A percentile compares a stretch with the other conserved stretches of the same genome.
Conservation (phyloP, 2,113 vertebrate species). For the Sula dactylatra region DNA sequence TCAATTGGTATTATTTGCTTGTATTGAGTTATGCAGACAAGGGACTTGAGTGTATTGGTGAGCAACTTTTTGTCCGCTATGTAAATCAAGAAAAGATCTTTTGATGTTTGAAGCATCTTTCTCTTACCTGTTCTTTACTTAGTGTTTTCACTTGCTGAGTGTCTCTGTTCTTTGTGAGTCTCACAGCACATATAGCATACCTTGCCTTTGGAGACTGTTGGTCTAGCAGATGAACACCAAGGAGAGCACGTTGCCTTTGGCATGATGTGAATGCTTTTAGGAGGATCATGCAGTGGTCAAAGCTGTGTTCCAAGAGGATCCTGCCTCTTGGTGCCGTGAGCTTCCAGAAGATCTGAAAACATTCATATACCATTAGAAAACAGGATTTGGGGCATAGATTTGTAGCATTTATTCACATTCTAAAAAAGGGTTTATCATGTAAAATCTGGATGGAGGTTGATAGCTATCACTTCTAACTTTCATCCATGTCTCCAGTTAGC, state of each 20-base stretch:
- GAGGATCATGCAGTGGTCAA: not conserved
- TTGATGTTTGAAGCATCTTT: not conserved
- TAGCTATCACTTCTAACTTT: not conserved
- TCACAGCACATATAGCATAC: not conserved
- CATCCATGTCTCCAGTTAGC: not conserved
- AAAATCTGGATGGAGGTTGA: not conserved
- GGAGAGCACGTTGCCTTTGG: accelerated
- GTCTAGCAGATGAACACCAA: not conserved
- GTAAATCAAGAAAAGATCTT: not conserved
- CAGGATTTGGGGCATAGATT: not conserved
- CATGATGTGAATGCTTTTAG: not conserved
- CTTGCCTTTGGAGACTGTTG: not conserved
- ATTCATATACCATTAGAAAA: not conserved
- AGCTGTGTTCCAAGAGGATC: not conserved
- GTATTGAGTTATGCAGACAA: not conserved
- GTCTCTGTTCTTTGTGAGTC: not conserved
- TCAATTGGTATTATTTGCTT: not conserved
- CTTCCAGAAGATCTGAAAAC: not conserved
- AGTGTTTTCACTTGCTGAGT: not conserved
- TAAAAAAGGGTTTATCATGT: not conserved
- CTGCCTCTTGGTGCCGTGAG: not conserved
- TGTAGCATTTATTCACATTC: not conserved
- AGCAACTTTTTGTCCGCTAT: not conserved
- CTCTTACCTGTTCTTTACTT: not conserved
- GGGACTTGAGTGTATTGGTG: not conserved